Base-by-base conservation (phyloP, 2,888 invertebrate species). In the Graphium colonna region DNA sequence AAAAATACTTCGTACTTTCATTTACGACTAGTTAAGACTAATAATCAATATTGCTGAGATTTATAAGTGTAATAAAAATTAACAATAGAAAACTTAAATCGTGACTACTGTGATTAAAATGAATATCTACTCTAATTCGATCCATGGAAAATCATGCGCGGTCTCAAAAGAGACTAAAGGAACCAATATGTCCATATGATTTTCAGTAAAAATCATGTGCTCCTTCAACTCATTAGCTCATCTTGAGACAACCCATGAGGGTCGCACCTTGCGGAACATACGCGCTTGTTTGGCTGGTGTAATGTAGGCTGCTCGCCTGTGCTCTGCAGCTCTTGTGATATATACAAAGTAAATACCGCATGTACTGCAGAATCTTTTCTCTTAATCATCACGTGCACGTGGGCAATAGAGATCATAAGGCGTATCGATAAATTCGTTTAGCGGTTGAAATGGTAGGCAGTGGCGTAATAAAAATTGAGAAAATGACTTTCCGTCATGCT, bases 401-500 rank as follows among this genome's bases (percentile, higher is more conserved):
- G n/a, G n/a, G n/a, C n/a, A n/a, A n/a, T n/a, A n/a, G n/a, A n/a
- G n/a, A n/a, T n/a, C n/a, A n/a, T n/a, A n/a, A n/a, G n/a, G n/a
- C n/a, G n/a, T n/a, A n/a, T n/a, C n/a, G 48, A 52, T 56, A 57
- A 59, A 62, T 51, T 52, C 58, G 44, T 59, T 42, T 36, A 55
- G 46, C 44, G 61, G 58, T 60, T 56, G 58, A 59, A 58, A 57
- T 51, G 57, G 58, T 57, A 58, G 56, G 48, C 48, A 59, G 48
- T 57, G 55, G 52, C 51, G 46, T 5, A 38, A n/a, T 42, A 55
- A 43, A 47, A 51, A 48, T 47, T 47, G 51, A 40, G 49, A 48
- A 52, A 49, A 56, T 49, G 51, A 49, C 44, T 63, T 63, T 57
- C 58, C 60, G 46, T 63, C 62, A 55, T 61, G 57, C 57, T 61